These are phyloP conservation scores for Cheirogaleus major DNA, from an alignment of 2,797 vertebrate genomes.

Conservation along the genomic window DNA sequence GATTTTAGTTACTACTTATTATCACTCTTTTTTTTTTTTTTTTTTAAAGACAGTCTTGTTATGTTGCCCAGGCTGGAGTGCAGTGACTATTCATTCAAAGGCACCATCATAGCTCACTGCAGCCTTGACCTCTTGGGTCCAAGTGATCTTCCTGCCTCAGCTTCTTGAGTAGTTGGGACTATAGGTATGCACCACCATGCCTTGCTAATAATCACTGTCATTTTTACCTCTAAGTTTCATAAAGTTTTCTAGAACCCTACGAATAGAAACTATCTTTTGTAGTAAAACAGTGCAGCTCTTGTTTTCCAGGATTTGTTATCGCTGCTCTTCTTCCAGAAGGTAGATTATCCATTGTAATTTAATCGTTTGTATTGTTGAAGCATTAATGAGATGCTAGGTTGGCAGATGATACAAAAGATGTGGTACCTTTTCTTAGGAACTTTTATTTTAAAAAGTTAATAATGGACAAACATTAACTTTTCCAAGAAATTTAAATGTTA, in stretches of 20 bases:
- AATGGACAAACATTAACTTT: not conserved
- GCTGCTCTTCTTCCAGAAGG: not conserved
- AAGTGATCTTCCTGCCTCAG: not conserved
- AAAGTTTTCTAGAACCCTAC: not conserved
- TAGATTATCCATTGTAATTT: not conserved
- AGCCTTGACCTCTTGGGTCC: not conserved
- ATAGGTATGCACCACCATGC: not conserved
- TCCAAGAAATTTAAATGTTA: not conserved
- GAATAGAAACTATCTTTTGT: not conserved
- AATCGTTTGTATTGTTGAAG: not conserved
- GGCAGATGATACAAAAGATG: not conserved
- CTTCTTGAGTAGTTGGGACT: not conserved
- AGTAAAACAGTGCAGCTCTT: not conserved
- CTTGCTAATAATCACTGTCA: not conserved
- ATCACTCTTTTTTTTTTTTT: not conserved
- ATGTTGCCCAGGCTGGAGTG: not conserved
- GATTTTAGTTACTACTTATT: not conserved
- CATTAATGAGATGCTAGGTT: not conserved
- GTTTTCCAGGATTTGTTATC: not conserved
- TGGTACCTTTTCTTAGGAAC: not conserved
- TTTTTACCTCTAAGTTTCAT: not conserved
- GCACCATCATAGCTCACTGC: not conserved
- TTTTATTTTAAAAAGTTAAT: constrained; percentile 10
- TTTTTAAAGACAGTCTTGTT: not conserved
- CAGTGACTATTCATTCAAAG: not conserved